Percentiles rank a stretch among this genome's conserved stretches.
Conservation (phyloP, 2,888 invertebrate species). For the Epistrophella euchroma region DNA sequence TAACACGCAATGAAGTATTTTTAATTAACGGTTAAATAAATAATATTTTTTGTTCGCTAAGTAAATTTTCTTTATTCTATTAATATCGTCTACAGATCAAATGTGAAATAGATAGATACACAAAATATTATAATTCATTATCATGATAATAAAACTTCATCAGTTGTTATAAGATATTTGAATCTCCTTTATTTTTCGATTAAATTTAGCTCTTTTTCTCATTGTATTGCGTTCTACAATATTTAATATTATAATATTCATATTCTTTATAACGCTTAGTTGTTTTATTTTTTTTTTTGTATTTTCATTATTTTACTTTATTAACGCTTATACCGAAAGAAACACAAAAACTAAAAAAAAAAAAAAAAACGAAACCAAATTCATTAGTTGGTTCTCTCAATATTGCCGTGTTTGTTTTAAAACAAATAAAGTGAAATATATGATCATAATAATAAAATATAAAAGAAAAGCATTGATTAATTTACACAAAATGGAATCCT, state of each 20-base stretch:
- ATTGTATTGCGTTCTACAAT: conserved; percentile 56
- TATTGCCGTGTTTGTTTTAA: conserved; percentile 37
- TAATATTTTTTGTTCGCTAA: background rate
- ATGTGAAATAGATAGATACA: background rate
- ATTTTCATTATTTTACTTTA: conserved; percentile 33
- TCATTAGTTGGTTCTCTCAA: conserved; percentile 27
- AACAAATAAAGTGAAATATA: conserved; percentile 6
- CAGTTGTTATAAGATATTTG: conserved; percentile 25
- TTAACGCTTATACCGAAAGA: conserved; percentile 55
- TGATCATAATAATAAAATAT: conserved; percentile 50
- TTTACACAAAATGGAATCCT: conserved; percentile 41
- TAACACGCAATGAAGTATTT: no score
- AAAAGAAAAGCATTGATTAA: conserved; percentile 29
- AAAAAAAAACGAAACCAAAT: conserved; percentile 32
- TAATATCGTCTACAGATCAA: background rate
- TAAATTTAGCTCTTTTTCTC: conserved; percentile 25
- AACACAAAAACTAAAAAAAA: conserved; percentile 42
- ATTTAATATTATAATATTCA: conserved; percentile 34
- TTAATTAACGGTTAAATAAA: background rate
- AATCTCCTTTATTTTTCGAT: conserved; percentile 66
- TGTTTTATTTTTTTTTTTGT: conserved; percentile 25
- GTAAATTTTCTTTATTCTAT: background rate
- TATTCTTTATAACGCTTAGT: conserved; percentile 25
- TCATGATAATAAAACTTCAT: background rate
- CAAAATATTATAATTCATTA: background rate